Evolutionary conservation across 1,140 invertebrate genomes (phyloP).

Genomic region (Cotesia vestalis): DNA sequence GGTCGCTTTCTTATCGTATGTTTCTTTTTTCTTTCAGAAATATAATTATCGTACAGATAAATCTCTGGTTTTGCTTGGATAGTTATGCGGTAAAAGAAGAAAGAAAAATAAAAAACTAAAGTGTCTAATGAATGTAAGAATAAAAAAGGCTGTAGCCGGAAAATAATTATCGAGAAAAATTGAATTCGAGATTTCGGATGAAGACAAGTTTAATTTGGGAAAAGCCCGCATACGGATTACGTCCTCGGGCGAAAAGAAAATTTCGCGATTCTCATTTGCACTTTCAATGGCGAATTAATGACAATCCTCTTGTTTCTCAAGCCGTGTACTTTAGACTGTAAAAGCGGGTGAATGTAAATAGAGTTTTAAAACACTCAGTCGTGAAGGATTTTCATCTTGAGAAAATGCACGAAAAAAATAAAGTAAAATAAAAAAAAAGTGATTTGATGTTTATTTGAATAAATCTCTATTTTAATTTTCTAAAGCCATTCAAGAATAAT

Average conservation of each 20-base stretch:
- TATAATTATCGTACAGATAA: too few relatives aligned
- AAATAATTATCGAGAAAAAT: constrained; percentile 15
- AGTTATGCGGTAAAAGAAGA: not conserved
- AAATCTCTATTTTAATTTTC: not conserved
- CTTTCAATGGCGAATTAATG: constrained; percentile 25
- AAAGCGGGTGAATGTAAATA: constrained; percentile 16
- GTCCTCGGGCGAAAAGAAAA: constrained; percentile 5
- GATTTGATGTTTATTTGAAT: not conserved
- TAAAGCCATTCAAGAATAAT: not conserved
- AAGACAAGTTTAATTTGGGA: not conserved
- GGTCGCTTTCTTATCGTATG: too few relatives aligned
- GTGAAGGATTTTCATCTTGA: constrained; percentile 15
- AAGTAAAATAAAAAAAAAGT: not conserved
- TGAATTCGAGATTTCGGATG: not conserved
- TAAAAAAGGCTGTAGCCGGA: not conserved
- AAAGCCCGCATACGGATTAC: constrained; percentile 13
- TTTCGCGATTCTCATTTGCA: constrained; percentile 24
- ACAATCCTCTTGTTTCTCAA: constrained; percentile 21
- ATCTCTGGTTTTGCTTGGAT: too few relatives aligned
- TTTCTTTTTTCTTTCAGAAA: too few relatives aligned
- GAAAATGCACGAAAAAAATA: not conserved
- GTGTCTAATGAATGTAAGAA: not conserved
- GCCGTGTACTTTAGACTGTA: constrained; percentile 7
- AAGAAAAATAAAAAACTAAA: not conserved
- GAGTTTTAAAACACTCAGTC: constrained; percentile 19